Base-by-base conservation (phyloP, 1,140 invertebrate genomes). In the Eupristina koningsbergeri region DNA sequence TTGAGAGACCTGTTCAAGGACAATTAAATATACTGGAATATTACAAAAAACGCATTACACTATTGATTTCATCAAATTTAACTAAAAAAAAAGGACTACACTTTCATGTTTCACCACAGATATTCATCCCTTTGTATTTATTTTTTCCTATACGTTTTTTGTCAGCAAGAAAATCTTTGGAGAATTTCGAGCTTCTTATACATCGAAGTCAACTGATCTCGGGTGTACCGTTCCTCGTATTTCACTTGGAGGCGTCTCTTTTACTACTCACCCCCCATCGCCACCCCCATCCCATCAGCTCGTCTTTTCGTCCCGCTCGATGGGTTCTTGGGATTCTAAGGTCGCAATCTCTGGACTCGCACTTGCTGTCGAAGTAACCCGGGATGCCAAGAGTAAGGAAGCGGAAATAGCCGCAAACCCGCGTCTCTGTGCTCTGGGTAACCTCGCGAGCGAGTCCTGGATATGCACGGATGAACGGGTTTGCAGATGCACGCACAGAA, bases 291-390 rank as follows among this genome's bases (percentile, higher is more conserved):
- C 31, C n/a, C n/a, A 13, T 64, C 31, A 8, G 31, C 74, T 77
- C 31, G 47, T 58, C 47, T 58, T 34, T 29, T 47, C 45, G 26
- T 74, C 22, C 41, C n/a, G n/a, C 75, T 79, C 69, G 74, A 82
- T 77, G 84, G 80, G 80, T 81, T 84, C 84, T 74, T 82, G 73
- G 79, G 74, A 86, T 84, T 84, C 81, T 85, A 79, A 47, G 26
- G 34, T 26, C 34, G 36, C 76, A 64, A 64, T 64, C 61, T 63
- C 53, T 45, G 61, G 53, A 50, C 71, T 71, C 67, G 6, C 36
- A 6, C 34, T n/a, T n/a, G 6, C 45, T 6, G 26, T 36, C 29
- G 26, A 13, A 85, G 83, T 79, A 61, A 50, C 22, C 63, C 58
- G 53, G 61, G 31, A 15, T 31, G 15, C 1, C 61, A 9, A 31